These are phyloP conservation scores for Onthophagus taurus DNA, from an alignment of 1,140 invertebrate genomes.

Conservation along the genomic window DNA sequence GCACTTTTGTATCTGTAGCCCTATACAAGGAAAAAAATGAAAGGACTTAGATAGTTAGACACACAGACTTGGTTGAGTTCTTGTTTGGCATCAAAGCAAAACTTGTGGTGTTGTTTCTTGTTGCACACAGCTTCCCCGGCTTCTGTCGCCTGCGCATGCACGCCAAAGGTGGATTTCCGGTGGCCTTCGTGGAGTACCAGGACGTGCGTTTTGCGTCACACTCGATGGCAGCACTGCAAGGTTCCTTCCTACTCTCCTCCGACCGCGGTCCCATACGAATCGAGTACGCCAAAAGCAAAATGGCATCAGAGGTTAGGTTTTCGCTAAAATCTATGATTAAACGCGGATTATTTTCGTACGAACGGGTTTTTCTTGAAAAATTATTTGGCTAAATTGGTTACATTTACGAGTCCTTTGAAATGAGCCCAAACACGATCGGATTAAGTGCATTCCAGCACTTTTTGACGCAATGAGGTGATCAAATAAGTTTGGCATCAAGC, in stretches of 20 bases:
- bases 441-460: no score
- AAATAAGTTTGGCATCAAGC: no score
- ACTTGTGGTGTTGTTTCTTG: conserved; percentile 38
- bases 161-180: conserved; percentile 83
- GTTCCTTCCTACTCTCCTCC: conserved; percentile 87
- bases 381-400: no score
- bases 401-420: no score
- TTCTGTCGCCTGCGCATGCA: conserved; percentile 96
- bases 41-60: no score
- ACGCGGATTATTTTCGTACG: no score
- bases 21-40: no score
- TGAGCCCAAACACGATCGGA: no score
- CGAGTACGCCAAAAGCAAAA: conserved; percentile 97
- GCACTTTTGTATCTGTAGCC: no score
- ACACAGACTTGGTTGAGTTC: conserved; percentile 3
- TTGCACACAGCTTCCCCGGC: conserved; percentile 83
- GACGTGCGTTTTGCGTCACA: conserved; percentile 81
- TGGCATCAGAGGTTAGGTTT: conserved; percentile 68
- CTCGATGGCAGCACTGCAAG: conserved; percentile 86
- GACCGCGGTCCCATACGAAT: conserved; percentile 93
- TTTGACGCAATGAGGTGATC: no score
- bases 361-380: no score
- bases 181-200: conserved; percentile 95
- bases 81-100: conserved; percentile 19
- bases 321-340: no score